phyloP scores from a whole-genome alignment of 2,888 invertebrate genomes.

The Eupithecia dodoneata region DNA sequence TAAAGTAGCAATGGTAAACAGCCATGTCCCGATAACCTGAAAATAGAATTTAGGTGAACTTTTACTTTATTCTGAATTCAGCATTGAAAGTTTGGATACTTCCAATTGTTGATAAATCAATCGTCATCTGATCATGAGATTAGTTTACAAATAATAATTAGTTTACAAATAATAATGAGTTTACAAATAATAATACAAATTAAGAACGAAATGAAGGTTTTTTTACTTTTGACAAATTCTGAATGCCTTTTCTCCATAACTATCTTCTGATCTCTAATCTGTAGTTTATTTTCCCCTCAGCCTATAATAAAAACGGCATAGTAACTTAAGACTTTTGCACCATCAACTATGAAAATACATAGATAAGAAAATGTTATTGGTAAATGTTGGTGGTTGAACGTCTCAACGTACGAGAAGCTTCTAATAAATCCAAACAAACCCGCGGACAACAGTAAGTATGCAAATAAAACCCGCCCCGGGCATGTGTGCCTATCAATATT shows the following conservation, averaged over 20 bases:
- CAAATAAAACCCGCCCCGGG: not conserved
- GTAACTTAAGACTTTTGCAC: not conserved
- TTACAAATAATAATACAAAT: too few relatives aligned
- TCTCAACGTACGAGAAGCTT: not conserved
- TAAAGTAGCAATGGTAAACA: not conserved
- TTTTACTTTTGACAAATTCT: not conserved
- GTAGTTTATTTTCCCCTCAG: too few relatives aligned
- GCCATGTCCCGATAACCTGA: not conserved
- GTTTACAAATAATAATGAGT: not conserved
- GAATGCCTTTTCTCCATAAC: not conserved
- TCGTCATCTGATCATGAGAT: not conserved
- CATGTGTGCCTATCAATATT: constrained; percentile 11
- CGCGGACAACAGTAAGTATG: not conserved
- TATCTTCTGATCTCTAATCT: not conserved
- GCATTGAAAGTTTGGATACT: not conserved
- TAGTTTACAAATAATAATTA: not conserved
- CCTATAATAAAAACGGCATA: not conserved
- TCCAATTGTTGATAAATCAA: too few relatives aligned
- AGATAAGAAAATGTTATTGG: too few relatives aligned
- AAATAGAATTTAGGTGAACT: constrained; percentile 3
- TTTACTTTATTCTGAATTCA: not conserved
- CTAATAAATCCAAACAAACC: not conserved
- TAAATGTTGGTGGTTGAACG: too few relatives aligned
- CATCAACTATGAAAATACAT: not conserved
- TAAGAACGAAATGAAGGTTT: too few relatives aligned